A percentile compares a stretch with the other conserved stretches of the same genome.
phyloP scores from a whole-genome alignment of 2,113 vertebrate genomes.

The Calyptommatus sinebrachiatus region DNA sequence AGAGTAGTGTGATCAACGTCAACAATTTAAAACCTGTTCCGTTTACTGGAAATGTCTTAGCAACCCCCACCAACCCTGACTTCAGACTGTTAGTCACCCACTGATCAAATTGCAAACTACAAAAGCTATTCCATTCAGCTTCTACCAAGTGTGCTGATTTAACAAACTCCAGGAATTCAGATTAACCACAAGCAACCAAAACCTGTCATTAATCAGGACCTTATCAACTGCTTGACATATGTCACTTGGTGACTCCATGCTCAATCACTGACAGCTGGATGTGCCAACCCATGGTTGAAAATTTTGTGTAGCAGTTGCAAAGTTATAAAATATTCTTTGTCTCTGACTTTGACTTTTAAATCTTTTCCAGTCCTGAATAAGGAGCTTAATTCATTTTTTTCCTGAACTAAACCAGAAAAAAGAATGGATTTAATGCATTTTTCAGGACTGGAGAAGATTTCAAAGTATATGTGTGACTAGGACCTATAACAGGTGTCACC shows the following conservation, averaged over 20 bases:
- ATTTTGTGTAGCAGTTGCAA: background rate
- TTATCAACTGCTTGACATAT: background rate
- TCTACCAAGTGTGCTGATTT: background rate
- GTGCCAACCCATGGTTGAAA: background rate
- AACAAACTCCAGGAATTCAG: background rate
- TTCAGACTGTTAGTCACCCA: background rate
- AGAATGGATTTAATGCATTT: too few species aligned
- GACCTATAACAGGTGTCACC: background rate
- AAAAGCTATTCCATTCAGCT: background rate
- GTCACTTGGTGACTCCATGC: background rate
- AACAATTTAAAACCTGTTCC: background rate
- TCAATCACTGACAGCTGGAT: background rate
- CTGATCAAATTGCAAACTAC: background rate
- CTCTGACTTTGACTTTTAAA: too few species aligned
- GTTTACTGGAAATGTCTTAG: background rate
- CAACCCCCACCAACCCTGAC: background rate
- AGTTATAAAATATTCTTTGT: background rate
- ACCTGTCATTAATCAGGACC: background rate
- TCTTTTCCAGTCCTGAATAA: too few species aligned
- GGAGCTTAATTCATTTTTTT: too few species aligned
- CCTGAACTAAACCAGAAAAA: too few species aligned
- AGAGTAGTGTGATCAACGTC: background rate
- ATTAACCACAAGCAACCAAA: background rate
- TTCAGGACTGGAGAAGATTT: too few species aligned
- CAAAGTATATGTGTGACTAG: too few species aligned